A percentile compares a stretch with the other conserved stretches of the same genome.
phyloP scores from a whole-genome alignment of 2,797 vertebrate genomes.

The Tenualosa ilisha region DNA sequence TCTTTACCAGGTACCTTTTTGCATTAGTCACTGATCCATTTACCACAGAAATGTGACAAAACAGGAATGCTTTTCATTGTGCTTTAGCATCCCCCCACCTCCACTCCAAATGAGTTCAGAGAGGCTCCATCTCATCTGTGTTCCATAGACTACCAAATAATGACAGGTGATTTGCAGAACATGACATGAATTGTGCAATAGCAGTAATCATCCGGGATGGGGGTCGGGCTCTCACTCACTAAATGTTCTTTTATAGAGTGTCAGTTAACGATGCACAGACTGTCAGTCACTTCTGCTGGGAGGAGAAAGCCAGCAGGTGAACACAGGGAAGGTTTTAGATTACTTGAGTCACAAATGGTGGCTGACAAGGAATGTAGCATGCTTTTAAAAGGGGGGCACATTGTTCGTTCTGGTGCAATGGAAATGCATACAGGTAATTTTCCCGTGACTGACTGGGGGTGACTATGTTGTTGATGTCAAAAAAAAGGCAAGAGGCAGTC shows the following conservation, averaged over 20 bases:
- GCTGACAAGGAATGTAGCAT: not conserved
- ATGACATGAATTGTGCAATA: slow-evolving; percentile 32
- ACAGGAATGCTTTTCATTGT: not conserved
- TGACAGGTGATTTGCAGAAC: slow-evolving; percentile 33
- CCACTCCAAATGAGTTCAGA: not conserved
- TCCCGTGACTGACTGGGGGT: not conserved
- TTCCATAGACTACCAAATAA: not conserved
- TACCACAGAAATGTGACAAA: not conserved
- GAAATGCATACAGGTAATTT: not conserved
- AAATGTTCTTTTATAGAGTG: not conserved
- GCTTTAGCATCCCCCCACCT: not conserved
- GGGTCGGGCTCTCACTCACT: not conserved
- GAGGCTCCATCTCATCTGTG: not conserved
- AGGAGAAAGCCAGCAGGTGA: not conserved
- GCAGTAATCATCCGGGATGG: slow-evolving; percentile 31
- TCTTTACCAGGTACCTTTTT: too few relatives aligned
- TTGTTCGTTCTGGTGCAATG: not conserved
- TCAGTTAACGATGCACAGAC: not conserved
- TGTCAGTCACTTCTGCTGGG: not conserved
- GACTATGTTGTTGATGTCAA: not conserved
- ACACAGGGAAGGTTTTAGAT: not conserved
- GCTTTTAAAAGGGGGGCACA: not conserved
- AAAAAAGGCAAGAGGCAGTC: not conserved
- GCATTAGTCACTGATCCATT: not conserved
- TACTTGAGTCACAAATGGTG: not conserved